phyloP scores from a whole-genome alignment of 1,140 invertebrate genomes.

The Drosophila carrolli region DNA sequence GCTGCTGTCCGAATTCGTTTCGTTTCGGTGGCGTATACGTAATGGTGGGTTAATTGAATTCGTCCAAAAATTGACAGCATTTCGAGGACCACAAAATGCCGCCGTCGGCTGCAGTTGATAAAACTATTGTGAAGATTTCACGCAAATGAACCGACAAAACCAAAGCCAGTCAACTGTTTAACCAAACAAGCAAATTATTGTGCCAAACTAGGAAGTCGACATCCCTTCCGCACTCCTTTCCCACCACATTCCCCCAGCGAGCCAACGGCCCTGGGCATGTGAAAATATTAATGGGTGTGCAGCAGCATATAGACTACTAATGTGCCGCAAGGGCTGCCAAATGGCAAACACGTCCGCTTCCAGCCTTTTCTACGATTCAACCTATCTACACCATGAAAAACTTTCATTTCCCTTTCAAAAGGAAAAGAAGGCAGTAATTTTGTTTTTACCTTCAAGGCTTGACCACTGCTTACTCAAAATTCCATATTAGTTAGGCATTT shows the following conservation, averaged over 20 bases:
- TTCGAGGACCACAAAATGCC: conserved; percentile 22
- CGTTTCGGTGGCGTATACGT: conserved; percentile 26
- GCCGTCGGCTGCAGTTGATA: conserved; percentile 31
- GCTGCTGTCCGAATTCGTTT: conserved; percentile 26
- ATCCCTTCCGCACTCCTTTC: background rate
- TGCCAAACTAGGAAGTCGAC: conserved; percentile 21
- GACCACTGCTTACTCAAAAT: no score
- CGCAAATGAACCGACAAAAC: conserved; percentile 48
- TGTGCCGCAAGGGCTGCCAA: conserved; percentile 79
- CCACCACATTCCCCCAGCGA: background rate
- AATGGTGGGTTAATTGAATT: conserved; percentile 58
- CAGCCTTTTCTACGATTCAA: conserved; percentile 25
- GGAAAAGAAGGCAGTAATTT: no score
- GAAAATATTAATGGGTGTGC: conserved; percentile 77
- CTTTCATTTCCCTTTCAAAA: background rate
- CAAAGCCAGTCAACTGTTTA: conserved; percentile 59
- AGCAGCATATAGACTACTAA: conserved; percentile 80
- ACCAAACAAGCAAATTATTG: conserved; percentile 71
- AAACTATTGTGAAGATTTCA: conserved; percentile 43
- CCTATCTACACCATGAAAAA: conserved; percentile 11
- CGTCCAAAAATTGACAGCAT: conserved; percentile 44
- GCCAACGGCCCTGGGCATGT: conserved; percentile 35
- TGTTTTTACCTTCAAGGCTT: no score
- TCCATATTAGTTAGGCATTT: background rate
- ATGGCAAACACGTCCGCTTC: conserved; percentile 73